These are phyloP conservation scores for Muscicapa comitata DNA, from an alignment of 2,797 vertebrate species.

Conservation along the genomic window DNA sequence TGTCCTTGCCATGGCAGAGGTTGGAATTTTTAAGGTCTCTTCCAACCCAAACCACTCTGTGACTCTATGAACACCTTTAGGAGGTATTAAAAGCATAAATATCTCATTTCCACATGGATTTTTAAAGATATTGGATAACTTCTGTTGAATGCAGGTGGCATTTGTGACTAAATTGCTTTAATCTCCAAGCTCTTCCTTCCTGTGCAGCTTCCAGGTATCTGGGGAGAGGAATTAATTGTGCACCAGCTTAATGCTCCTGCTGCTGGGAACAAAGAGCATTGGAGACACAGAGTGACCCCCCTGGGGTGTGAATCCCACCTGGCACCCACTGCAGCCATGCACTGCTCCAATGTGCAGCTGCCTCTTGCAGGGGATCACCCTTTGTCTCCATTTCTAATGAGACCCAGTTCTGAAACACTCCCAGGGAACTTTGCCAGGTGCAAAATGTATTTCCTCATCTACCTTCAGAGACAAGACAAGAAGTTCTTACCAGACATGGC, in stretches of 20 bases:
- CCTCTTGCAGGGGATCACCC: neutral
- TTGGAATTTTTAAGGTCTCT: neutral
- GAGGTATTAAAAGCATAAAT: neutral
- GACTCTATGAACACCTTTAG: neutral
- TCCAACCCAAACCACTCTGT: neutral
- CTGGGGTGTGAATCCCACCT: neutral
- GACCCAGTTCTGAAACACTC: neutral
- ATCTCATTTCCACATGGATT: neutral
- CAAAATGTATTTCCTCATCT: neutral
- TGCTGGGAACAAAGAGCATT: neutral
- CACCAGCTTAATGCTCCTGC: neutral
- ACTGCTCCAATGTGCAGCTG: neutral
- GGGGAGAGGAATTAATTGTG: neutral
- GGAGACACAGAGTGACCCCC: neutral
- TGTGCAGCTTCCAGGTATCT: neutral
- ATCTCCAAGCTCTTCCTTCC: neutral
- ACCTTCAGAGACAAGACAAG: neutral
- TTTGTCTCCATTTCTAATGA: neutral
- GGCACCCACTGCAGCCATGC: neutral
- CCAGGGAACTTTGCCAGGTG: neutral
- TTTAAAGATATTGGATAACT: neutral
- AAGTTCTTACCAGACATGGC: slow-evolving; percentile 86
- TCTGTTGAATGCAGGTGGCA: neutral
- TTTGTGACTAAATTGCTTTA: neutral
- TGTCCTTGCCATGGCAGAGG: neutral